phyloP scores from a whole-genome alignment of 2,888 invertebrate genomes.

The Watsonalla cultraria region DNA sequence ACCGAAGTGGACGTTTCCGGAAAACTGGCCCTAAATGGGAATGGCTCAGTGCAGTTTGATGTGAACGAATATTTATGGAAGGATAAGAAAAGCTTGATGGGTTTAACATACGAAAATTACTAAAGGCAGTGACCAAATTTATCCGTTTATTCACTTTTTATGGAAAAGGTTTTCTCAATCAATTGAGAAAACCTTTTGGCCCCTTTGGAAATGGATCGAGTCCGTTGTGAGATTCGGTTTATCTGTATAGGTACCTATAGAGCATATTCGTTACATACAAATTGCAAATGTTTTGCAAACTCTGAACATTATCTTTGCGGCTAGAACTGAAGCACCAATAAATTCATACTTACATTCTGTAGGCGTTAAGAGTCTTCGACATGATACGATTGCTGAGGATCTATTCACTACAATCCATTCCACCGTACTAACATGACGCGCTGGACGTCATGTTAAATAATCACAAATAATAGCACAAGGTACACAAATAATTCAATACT shows the following conservation, averaged over 20 bases:
- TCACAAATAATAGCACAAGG: constrained; percentile 25
- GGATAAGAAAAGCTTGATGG: too few relatives aligned
- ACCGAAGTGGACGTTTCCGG: constrained; percentile 8
- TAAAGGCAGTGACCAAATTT: too few relatives aligned
- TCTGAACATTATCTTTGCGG: background rate
- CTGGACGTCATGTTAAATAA: constrained; percentile 24
- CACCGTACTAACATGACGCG: constrained; percentile 49
- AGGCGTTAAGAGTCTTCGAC: constrained; percentile 94
- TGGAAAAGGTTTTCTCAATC: too few relatives aligned
- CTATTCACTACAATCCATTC: constrained; percentile 50
- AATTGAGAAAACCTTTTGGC: too few relatives aligned
- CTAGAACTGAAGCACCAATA: constrained; percentile 2
- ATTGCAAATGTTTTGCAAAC: too few relatives aligned
- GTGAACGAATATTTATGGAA: constrained; percentile 6
- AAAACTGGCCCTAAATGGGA: constrained; percentile 12
- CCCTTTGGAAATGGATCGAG: too few relatives aligned
- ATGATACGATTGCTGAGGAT: constrained; percentile 71
- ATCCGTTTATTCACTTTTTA: too few relatives aligned
- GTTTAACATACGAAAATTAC: too few relatives aligned
- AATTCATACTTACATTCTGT: constrained; percentile 88
- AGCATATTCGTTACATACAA: constrained; percentile 8
- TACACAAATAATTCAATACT: constrained; percentile 38
- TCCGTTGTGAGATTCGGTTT: too few relatives aligned
- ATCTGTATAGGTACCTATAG: constrained; percentile 13
- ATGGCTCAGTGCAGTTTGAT: constrained; percentile 12